Conservation (phyloP, 2,113 vertebrate species). For the Andinoacara biseriatus region DNA sequence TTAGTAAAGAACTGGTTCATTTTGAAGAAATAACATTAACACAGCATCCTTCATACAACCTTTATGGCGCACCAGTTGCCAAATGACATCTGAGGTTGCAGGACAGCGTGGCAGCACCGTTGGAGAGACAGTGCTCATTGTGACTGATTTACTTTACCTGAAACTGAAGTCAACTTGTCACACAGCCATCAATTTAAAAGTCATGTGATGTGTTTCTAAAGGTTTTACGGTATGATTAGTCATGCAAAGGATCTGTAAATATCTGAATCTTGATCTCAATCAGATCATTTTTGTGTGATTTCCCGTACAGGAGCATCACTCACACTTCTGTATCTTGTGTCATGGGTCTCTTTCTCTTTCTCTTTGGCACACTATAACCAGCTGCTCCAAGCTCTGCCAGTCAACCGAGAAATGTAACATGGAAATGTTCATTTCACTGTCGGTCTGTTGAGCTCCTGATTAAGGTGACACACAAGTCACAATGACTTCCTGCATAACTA, state of each 20-base stretch:
- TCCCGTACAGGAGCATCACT: constrained; percentile 18
- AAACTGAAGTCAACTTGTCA: neutral
- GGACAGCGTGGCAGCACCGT: neutral
- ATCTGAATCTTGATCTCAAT: neutral
- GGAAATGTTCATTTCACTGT: constrained; percentile 15
- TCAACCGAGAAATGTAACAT: constrained; percentile 19
- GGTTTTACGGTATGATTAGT: neutral
- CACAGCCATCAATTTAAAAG: neutral
- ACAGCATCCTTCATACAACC: no score
- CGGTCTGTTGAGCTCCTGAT: neutral
- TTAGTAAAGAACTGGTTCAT: no score
- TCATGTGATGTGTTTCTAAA: neutral
- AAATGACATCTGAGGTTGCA: neutral
- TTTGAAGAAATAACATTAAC: no score
- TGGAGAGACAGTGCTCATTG: neutral
- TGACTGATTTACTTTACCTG: neutral
- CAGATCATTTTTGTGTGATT: constrained; percentile 22
- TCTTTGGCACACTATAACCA: neutral
- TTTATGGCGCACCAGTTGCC: neutral
- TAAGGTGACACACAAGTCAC: neutral
- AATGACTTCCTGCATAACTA: neutral
- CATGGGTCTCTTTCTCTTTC: constrained; percentile 16
- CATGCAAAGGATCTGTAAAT: neutral
- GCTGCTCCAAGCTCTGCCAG: constrained; percentile 49
- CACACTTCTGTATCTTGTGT: constrained; percentile 49